Base-by-base conservation (phyloP, 2,888 invertebrate species). In the Apocheima hispidaria region DNA sequence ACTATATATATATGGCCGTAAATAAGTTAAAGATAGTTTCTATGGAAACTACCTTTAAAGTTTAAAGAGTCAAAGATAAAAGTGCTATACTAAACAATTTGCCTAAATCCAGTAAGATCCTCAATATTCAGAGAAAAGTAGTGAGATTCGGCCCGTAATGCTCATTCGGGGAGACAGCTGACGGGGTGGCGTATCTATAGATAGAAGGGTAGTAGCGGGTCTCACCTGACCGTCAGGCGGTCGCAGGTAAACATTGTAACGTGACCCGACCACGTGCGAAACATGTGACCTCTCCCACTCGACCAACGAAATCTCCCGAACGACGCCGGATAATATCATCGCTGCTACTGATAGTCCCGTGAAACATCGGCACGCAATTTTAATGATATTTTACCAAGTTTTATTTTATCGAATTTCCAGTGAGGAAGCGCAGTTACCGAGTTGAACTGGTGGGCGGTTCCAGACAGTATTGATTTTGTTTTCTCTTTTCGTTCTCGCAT, bases 381-480 rank as follows among this genome's bases (percentile, higher is more conserved):
- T 87, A 89, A 89, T 90, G 84, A 85, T 90, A 62, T 91, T 90
- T 90, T 87, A 86, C 78, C 77, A 82, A 87, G 84, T 90, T 92
- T 91, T 90, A 91, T 92, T 90, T 89, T 86, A 92, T 92, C 83
- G 87, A 88, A 92, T 90, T 91, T 90, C 86, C 84, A 87, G 82
- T 84, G 82, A 87, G 88, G 89, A 90, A 92, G 90, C 91, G 90
- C 89, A 89, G 90, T 90, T 88, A 88, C 88, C 78, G 88, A 84
- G 86, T 85, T 82, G 87, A 87, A 84, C 88, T 79, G 75, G 89
- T 86, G 90, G 92, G 91, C 91, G 91, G 84, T 79, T 83, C 90
- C 90, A 92, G 91, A 91, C 91, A 90, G 85, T 92, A 92, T 92
- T 91, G 92, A 92, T 92, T 88, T 90, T 86, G 82, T 81, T 87